Base-by-base conservation (phyloP, 1,140 invertebrate species). In the Acromyrmex heyeri region DNA sequence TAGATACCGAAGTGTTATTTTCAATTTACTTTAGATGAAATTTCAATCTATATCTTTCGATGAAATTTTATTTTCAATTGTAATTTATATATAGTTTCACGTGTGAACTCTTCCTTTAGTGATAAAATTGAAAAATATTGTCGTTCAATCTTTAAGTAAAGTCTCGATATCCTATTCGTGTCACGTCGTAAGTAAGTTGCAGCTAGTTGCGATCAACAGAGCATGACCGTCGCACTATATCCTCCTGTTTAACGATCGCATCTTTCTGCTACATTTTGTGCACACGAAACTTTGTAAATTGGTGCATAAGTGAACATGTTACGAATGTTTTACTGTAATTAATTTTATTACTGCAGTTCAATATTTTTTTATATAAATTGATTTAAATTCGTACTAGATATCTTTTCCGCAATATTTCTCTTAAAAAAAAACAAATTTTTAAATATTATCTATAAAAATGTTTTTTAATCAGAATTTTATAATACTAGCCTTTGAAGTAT, bases 121-220 rank as follows among this genome's bases (percentile, higher is more conserved):
- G 55, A 55, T 73, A 82, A 59, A 82, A 73, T 59, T 18, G 18
- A 72, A 82, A 72, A 72, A 59, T 82, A 18, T 21, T 18, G 50
- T 48, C 53, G 30, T 21, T 53, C 65, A 7, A 73, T 82, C 65
- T 48, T 73, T 48, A 59, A 27, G 16, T 44, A 82, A 61, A 34
- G 14, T 16, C 65, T 6, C 18, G 53, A 38, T 69, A 55, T 59
- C 27, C 53, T 59, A 61, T 72, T 82, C 67, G 14, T 79, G 81
- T 67, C 75, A 76, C 69, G 75, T 73, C 62, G 75, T 55, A 76
- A 85, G 70, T 48, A 76, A 85, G 70, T 48, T 77, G 85, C 87
- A 67, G 82, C 79, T 75, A 79, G 77, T 90, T 86, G 67, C 79
- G 78, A 48, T 70, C 88, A 50, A 48, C 61, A 44, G 88, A 90